These are phyloP conservation scores for Calypte anna DNA, from an alignment of 2,113 vertebrate species.

Conservation along the genomic window DNA sequence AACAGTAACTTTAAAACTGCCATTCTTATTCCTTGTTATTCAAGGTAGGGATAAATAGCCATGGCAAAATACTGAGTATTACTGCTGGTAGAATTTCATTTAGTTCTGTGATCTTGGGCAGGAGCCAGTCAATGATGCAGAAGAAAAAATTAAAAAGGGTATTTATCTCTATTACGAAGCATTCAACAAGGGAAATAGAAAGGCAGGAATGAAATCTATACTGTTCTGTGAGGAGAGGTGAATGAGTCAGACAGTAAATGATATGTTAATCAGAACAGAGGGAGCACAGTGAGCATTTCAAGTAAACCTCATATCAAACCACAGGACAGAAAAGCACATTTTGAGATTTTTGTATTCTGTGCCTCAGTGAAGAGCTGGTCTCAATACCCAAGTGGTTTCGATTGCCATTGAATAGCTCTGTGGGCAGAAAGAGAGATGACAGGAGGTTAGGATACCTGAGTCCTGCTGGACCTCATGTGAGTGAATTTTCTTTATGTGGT, in stretches of 20 bases:
- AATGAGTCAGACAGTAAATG: not conserved
- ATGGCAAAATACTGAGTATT: not conserved
- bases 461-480: not conserved
- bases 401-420: not conserved
- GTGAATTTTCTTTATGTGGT: not conserved
- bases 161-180: not conserved
- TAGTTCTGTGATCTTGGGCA: not conserved
- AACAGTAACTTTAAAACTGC: not conserved
- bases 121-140: not conserved
- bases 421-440: not conserved
- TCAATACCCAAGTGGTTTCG: not conserved
- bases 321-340: not conserved
- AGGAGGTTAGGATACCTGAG: fast-evolving
- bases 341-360: not conserved
- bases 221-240: not conserved
- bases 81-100: not conserved
- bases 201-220: not conserved
- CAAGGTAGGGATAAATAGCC: not conserved
- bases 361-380: not conserved
- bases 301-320: not conserved
- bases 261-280: not conserved
- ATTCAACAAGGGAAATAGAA: not conserved
- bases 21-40: not conserved
- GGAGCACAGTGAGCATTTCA: not conserved
- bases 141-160: not conserved